Conservation (phyloP, 2,888 invertebrate species). For the Drepana falcataria region DNA sequence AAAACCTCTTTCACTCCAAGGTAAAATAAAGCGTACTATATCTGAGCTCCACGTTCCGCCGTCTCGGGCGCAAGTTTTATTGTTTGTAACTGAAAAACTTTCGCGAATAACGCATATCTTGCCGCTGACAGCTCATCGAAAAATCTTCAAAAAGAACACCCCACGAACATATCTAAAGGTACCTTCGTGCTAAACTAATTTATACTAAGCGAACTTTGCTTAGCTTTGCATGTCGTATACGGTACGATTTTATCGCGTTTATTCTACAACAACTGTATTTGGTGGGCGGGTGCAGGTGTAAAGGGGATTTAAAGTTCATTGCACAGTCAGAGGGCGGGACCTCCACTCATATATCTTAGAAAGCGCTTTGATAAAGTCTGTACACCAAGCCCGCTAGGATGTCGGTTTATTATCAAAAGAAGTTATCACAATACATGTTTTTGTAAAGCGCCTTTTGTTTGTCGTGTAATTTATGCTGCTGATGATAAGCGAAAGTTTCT, state of each 20-base stretch:
- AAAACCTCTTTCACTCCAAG: constrained; percentile 12
- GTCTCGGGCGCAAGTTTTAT: constrained; percentile 7
- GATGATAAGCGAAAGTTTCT: constrained; percentile 7
- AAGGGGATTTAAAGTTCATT: constrained; percentile 73
- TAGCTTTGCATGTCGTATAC: constrained; percentile 56
- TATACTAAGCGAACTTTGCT: constrained; percentile 39
- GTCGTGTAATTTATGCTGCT: constrained; percentile 13
- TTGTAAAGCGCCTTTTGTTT: constrained; percentile 15
- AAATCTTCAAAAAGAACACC: constrained; percentile 11
- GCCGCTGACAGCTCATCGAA: constrained; percentile 22
- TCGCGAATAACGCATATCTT: constrained; percentile 12
- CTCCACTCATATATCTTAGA: constrained; percentile 60
- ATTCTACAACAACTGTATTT: constrained; percentile 67
- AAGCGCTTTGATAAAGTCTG: constrained; percentile 56
- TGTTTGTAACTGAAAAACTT: constrained; percentile 13
- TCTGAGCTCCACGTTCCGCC: constrained; percentile 11
- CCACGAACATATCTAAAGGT: constrained; percentile 14
- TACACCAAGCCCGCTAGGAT: constrained; percentile 42
- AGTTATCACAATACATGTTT: constrained; percentile 18
- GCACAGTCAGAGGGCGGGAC: constrained; percentile 66
- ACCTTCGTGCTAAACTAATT: constrained; percentile 30
- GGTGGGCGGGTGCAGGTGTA: constrained; percentile 66
- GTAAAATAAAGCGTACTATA: constrained; percentile 10
- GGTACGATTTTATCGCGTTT: constrained; percentile 60
- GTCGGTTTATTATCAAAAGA: constrained; percentile 41